Evolutionary conservation across 2,113 vertebrate species (phyloP), one percentile per base, ranked within the genome.

Genomic region (Sterrhoptilus dennistouni): DNA sequence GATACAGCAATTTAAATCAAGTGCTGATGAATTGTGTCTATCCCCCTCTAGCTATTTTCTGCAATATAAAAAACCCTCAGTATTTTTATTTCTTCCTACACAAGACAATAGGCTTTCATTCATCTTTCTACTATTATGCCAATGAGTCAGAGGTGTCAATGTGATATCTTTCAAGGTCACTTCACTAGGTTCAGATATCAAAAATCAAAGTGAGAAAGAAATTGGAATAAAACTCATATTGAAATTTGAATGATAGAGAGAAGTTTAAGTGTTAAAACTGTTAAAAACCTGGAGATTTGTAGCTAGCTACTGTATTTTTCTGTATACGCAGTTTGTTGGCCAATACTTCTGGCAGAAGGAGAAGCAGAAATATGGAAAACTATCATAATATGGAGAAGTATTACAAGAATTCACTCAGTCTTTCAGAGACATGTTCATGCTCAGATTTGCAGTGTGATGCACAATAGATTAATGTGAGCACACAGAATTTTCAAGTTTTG

Each of bases 11-110:
- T 88, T 94, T 87, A 83, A 89, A 87, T 75, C 63, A 87, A 87
- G 86, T 50, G 72, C 68, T 89, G 93, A 94, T 88, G 28, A 93
- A 91, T 86, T 86, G 44, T 83, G 25, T 84, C 81, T 96, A 52
- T 63, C 14, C 44, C 91, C 93, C 93, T 95, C 89, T n/a, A 92
- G 86, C 65, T 92, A 80, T 92, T 95, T 93, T 50, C 60, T 91
- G 20, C 4, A 81, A 75, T 27, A 47, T 76, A 5, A 35, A 57
- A 38, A 76, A 80, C 18, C 27, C 21, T 5, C 20, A 29, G 54
- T 89, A 69, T 64, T 93, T 95, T 71, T 83, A n/a, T 49, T 88
- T 91, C 76, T 93, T 90, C 93, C 65, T 91, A 36, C 25, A 35
- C 47, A 57, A 86, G 49, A 83, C 25, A 86, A 89, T 54, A 76